Base-by-base conservation (phyloP, 1,140 invertebrate genomes). In the Campoletis sonorensis region DNA sequence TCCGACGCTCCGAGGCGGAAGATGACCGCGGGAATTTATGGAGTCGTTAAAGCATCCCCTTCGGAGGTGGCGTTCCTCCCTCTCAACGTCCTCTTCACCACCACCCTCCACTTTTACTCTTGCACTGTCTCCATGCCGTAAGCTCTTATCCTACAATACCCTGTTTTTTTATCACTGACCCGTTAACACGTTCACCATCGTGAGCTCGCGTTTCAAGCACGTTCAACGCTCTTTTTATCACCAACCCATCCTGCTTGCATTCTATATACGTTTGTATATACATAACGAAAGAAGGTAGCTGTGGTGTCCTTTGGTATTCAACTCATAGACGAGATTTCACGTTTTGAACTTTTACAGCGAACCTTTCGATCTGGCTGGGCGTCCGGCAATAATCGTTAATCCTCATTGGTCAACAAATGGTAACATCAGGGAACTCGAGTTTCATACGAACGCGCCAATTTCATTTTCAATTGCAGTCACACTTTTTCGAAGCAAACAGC, bases 21-120 rank as follows among this genome's bases (percentile, higher is more conserved):
- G 88, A 90, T 91, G 90, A 90, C 89, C 88, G 85, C 79, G 82
- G 85, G 85, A 90, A 89, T 90, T 91, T 91, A 91, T 88, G 82
- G 85, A 37, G 84, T 84, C 85, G 88, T 90, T 90, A 91, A 91
- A 90, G 85, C 82, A 83, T 86, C 67, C 51, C 79, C 70, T 79
- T 71, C 26, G 67, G 76, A 61, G 76, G 76, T 78, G 33, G 54
- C 58, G 76, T 37, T 61, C 54, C 54, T 33, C 61, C 21, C 33
- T 33, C 61, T 78, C 76, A 30, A 33, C 30, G 67, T 18, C 30
- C 30, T 33, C 67, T 33, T 27, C 26, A 23, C 30, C 67, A 33
- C 15, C 13, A 27, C 67, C 30, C 67, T n/a, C 7, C 33, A 33
- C 67, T 70, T 33, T 70, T 30, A 26, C 54, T 61, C 51, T 33